phyloP scores from a whole-genome alignment of 2,888 invertebrate species.

The Rhyacophila evoluta region DNA sequence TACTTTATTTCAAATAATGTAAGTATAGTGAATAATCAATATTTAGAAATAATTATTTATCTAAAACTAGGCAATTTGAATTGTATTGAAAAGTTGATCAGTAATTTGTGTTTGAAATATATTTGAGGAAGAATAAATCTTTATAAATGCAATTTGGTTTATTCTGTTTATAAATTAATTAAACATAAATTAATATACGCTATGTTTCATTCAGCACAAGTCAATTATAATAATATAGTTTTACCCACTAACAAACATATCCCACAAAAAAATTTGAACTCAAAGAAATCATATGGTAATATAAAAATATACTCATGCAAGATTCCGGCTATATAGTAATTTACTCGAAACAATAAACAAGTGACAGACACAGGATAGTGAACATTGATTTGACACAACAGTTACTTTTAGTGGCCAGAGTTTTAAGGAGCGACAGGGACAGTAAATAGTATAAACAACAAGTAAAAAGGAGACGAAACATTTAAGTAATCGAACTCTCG shows the following conservation, averaged over 20 bases:
- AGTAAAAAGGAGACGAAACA: slow-evolving; percentile 39
- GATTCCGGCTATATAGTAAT: slow-evolving; percentile 33
- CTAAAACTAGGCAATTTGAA: too few relatives aligned
- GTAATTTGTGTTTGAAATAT: too few relatives aligned
- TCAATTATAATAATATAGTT: slow-evolving; percentile 41
- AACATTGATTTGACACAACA: slow-evolving; percentile 52
- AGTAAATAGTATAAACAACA: slow-evolving; percentile 34
- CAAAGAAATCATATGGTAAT: slow-evolving; percentile 34
- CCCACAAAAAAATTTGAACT: slow-evolving; percentile 43
- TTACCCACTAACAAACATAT: slow-evolving; percentile 49
- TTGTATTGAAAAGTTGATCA: too few relatives aligned
- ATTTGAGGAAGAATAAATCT: too few relatives aligned
- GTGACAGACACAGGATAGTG: slow-evolving; percentile 51
- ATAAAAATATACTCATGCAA: slow-evolving; percentile 37
- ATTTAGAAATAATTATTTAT: too few relatives aligned
- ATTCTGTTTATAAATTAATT: not conserved
- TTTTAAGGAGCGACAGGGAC: slow-evolving; percentile 45
- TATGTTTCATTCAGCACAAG: slow-evolving; percentile 50
- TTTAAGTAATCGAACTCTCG: slow-evolving; percentile 28
- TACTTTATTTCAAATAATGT: too few relatives aligned
- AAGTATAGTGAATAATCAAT: too few relatives aligned
- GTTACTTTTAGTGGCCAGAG: slow-evolving; percentile 44
- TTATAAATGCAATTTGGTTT: not conserved
- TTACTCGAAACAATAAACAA: slow-evolving; percentile 36
- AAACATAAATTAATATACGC: slow-evolving; percentile 1